Evolutionary conservation across 2,888 invertebrate genomes (phyloP), one percentile per base, ranked within the genome.

Genomic region (Scaptomyza cyrtandrae): DNA sequence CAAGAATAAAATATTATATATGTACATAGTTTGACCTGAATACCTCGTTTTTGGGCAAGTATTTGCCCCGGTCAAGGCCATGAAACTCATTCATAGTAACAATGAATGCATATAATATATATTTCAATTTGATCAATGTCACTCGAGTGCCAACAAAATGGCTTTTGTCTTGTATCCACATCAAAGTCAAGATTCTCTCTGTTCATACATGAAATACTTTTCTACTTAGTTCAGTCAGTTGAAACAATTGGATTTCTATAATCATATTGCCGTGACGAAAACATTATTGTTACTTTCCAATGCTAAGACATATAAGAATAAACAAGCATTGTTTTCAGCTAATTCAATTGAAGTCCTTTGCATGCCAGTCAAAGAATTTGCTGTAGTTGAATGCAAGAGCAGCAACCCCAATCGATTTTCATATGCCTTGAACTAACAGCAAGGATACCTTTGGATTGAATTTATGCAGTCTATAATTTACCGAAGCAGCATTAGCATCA

Each of bases 201-300:
- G 13, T 45, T 31, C 16, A 43, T 29, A 57, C 11, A 27, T 45
- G 44, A 57, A 45, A 14, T 19, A 29, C 7, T 44, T 35, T 54
- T 24, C 43, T 33, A n/a, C 19, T 52, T 62, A 31, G 54, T 14
- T 53, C 67, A 37, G 6, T 62, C 33, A 24, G 9, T 9, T 44
- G 29, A 31, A 37, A 62, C 19, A 76, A 76, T 57, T 57, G 63
- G 13, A 43, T 78, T 39, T 52, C 24, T 29, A 14, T 43, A 53
- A 72, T 59, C 35, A 41, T 19, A 49, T 63, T 62, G 27, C 16
- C 10, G 37, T 43, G 29, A 6, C 29, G 29, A 35, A 57, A 56
- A 43, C 44, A 53, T 58, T 53, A 31, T 13, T 46, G 24, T 33
- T 45, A n/a, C 14, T 29, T 35, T 33, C 14, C 11, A 31, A 11